These are phyloP conservation scores for Taeniopygia guttata DNA, from an alignment of 2,797 vertebrate genomes.

Conservation along the genomic window DNA sequence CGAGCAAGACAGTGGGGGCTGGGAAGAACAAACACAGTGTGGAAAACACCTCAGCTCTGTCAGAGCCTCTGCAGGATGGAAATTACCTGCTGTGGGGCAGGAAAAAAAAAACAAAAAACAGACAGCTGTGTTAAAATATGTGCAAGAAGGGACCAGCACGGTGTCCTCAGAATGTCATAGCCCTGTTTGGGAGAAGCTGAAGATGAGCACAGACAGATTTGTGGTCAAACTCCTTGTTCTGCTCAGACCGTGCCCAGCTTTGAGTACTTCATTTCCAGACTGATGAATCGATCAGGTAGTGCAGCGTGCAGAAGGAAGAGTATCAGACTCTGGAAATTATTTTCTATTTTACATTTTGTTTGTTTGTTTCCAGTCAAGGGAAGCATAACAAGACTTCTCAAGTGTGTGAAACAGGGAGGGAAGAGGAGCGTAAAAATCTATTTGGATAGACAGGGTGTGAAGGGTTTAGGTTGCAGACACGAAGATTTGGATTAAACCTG, in stretches of 20 bases:
- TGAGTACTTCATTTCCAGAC: not conserved
- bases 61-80: not conserved
- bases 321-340: not conserved
- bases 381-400: not conserved
- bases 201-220: rapidly evolving
- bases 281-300: rapidly evolving
- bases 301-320: not conserved
- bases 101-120: rapidly evolving
- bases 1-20: not conserved
- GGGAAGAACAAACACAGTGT: not conserved
- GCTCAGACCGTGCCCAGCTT: not conserved
- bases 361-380: not conserved
- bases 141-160: not conserved
- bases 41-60: not conserved
- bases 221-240: not conserved
- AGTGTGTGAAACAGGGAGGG: not conserved
- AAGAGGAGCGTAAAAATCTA: not conserved
- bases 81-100: not conserved
- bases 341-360: not conserved
- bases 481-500: not conserved
- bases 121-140: not conserved
- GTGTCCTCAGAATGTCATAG: not conserved
- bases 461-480: not conserved
- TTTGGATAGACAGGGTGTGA: not conserved
- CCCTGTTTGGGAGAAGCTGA: not conserved